Conservation (phyloP, 2,797 vertebrate genomes). For the Melanotaenia boesemani region DNA sequence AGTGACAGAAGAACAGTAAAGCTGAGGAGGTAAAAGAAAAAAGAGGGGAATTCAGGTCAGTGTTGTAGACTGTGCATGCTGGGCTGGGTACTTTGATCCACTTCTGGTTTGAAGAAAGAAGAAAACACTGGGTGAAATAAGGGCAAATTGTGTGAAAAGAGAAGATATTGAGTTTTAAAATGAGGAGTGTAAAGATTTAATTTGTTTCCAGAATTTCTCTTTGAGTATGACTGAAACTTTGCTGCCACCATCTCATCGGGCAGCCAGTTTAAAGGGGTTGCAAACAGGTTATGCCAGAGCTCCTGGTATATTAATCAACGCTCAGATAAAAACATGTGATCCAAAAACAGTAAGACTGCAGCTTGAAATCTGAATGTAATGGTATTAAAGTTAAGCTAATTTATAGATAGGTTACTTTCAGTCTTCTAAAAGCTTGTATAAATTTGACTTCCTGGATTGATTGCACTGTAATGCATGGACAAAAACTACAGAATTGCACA, state of each 20-base stretch:
- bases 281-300: constrained; percentile 30
- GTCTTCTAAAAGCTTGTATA: constrained; percentile 38
- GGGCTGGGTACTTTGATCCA: constrained; percentile 52
- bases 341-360: not conserved
- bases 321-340: constrained; percentile 29
- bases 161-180: constrained; percentile 11
- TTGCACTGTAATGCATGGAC: not conserved
- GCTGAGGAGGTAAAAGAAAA: constrained; percentile 56
- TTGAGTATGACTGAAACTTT: constrained; percentile 38
- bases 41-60: constrained; percentile 73
- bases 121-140: constrained; percentile 24
- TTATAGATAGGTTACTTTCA: constrained; percentile 29
- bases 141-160: constrained; percentile 13
- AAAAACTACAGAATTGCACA: constrained; percentile 1
- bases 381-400: constrained; percentile 12
- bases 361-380: constrained; percentile 17
- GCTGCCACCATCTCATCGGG: constrained; percentile 39
- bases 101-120: constrained; percentile 44
- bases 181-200: constrained; percentile 44
- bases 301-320: constrained; percentile 14
- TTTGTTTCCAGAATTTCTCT: constrained; percentile 50
- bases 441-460: constrained; percentile 41
- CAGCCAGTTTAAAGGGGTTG: constrained; percentile 27
- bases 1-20: constrained; percentile 55
- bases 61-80: constrained; percentile 59